Conservation (phyloP, 2,113 vertebrate genomes). For the Xenopus laevis region DNA sequence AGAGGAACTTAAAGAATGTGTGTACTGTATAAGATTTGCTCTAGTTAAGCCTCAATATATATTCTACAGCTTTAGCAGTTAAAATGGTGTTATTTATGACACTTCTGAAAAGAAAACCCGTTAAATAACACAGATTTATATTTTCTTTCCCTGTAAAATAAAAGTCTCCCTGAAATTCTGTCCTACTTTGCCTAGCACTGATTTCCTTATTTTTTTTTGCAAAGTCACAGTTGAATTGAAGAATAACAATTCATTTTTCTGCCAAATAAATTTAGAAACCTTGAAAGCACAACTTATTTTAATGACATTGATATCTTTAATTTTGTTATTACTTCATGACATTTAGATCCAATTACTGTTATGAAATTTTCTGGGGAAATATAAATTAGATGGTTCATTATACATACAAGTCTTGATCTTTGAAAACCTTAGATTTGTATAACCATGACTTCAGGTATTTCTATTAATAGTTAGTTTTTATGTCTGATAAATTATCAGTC, state of each 20-base stretch:
- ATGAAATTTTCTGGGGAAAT: slow-evolving; percentile 57
- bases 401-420: slow-evolving; percentile 13
- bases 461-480: not conserved
- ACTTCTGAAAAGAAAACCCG: too few relatives aligned
- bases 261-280: slow-evolving; percentile 63
- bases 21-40: too few relatives aligned
- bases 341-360: slow-evolving; percentile 65
- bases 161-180: too few relatives aligned
- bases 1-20: too few relatives aligned
- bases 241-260: slow-evolving; percentile 46
- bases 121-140: too few relatives aligned
- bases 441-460: not conserved
- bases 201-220: not conserved
- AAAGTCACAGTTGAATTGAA: not conserved
- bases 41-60: too few relatives aligned
- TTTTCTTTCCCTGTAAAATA: too few relatives aligned
- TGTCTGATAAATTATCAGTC: too few relatives aligned
- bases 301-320: slow-evolving; percentile 65
- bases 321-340: slow-evolving; percentile 70
- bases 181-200: not conserved
- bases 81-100: too few relatives aligned
- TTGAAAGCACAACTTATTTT: slow-evolving; percentile 65
- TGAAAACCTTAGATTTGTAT: not conserved
- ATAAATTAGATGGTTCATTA: not conserved
- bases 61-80: too few relatives aligned